A percentile compares a stretch with the other conserved stretches of the same genome.
Evolutionary conservation across 2,888 invertebrate species (phyloP).

Genomic region (Cryptophagus acutangulus): DNA sequence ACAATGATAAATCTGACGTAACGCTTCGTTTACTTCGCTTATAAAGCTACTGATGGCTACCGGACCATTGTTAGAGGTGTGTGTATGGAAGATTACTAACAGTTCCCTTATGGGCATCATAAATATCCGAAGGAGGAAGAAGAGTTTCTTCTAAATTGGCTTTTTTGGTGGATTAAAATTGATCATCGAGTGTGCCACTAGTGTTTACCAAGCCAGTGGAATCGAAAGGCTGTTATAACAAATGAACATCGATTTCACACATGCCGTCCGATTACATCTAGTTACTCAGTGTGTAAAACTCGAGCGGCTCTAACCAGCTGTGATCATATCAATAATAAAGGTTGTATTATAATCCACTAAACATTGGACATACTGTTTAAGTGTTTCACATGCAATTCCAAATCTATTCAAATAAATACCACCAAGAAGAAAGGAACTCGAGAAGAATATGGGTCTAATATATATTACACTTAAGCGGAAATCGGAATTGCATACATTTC

Average conservation of each 20-base stretch:
- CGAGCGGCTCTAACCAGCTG: conserved; percentile 4
- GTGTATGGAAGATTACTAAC: conserved; percentile 25
- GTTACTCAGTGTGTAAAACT: conserved; percentile 13
- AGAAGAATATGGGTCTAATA: too few species aligned
- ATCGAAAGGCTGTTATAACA: conserved; percentile 23
- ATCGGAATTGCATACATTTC: too few species aligned
- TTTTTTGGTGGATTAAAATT: too few species aligned
- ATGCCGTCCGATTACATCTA: conserved; percentile 32
- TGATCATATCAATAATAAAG: conserved; percentile 8
- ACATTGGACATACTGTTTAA: too few species aligned
- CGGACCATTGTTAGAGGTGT: conserved; percentile 20
- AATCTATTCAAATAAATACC: too few species aligned
- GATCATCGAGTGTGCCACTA: conserved; percentile 16
- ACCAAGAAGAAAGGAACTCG: too few species aligned
- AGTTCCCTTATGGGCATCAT: conserved; percentile 34
- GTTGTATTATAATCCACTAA: background rate
- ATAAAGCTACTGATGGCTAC: conserved; percentile 23
- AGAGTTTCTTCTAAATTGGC: too few species aligned
- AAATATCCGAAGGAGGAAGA: too few species aligned
- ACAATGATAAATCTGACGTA: conserved; percentile 15
- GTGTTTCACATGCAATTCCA: too few species aligned
- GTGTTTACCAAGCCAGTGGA: too few species aligned
- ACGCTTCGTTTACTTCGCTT: conserved; percentile 23
- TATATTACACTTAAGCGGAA: too few species aligned
- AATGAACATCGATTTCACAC: conserved; percentile 35